These are phyloP conservation scores for Argopecten irradians DNA, from an alignment of 1,140 invertebrate genomes.

Conservation along the genomic window DNA sequence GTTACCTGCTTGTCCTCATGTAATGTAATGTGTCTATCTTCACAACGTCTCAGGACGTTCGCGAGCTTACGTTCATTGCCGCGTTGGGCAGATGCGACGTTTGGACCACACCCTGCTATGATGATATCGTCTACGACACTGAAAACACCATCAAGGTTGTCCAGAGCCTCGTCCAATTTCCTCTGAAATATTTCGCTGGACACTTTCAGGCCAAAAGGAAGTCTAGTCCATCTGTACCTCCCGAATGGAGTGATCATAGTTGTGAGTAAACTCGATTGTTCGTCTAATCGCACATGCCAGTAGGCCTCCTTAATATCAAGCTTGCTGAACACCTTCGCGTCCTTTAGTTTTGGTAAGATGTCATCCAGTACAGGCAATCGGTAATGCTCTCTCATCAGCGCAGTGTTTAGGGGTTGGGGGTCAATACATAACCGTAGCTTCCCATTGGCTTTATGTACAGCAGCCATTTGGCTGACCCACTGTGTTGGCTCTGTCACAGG, in stretches of 20 bases:
- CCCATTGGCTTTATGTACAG: slow-evolving; percentile 27
- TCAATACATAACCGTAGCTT: slow-evolving; percentile 34
- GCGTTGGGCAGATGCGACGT: too few relatives aligned
- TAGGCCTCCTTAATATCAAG: slow-evolving; percentile 65
- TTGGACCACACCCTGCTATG: too few relatives aligned
- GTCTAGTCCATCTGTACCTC: slow-evolving; percentile 42
- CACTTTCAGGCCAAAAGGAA: slow-evolving; percentile 53
- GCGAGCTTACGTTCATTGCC: too few relatives aligned
- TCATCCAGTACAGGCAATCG: slow-evolving; percentile 29
- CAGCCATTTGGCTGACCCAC: slow-evolving; percentile 40
- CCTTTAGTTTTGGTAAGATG: background rate
- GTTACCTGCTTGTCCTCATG: slow-evolving; percentile 58
- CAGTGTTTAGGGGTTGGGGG: slow-evolving; percentile 31
- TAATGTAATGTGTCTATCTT: slow-evolving; percentile 72
- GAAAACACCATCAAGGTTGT: slow-evolving; percentile 70
- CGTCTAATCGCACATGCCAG: slow-evolving; percentile 55
- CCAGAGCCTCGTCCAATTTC: slow-evolving; percentile 62
- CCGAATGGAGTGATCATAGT: slow-evolving; percentile 52
- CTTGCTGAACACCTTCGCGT: slow-evolving; percentile 26
- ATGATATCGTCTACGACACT: too few relatives aligned
- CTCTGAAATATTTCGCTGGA: slow-evolving; percentile 71
- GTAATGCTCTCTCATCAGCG: too few relatives aligned
- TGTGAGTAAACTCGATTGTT: slow-evolving; percentile 49
- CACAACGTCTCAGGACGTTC: too few relatives aligned
- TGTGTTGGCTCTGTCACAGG: slow-evolving; percentile 36